A percentile compares a stretch with the other conserved stretches of the same genome.
These are phyloP conservation scores for Teleogryllus occipitalis DNA, from an alignment of 1,140 invertebrate species.

Conservation along the genomic window DNA sequence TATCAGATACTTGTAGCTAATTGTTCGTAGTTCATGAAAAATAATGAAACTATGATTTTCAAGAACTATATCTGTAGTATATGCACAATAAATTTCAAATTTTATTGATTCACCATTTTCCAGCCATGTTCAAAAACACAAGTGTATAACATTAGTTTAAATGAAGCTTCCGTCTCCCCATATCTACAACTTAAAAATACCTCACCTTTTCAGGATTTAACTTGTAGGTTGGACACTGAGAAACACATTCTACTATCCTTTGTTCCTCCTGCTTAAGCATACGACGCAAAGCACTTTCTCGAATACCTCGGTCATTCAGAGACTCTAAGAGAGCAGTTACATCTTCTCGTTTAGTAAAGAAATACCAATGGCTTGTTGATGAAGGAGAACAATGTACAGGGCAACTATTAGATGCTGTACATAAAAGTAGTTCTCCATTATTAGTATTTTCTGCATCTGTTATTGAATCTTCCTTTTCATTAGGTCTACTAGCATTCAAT, in stretches of 20 bases:
- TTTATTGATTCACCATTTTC: too few species aligned
- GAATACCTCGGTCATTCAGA: slow-evolving; percentile 68
- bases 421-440: neutral
- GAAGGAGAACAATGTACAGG: slow-evolving; percentile 55
- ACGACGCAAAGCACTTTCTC: slow-evolving; percentile 68
- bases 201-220: neutral
- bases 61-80: too few species aligned
- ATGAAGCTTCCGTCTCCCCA: too few species aligned
- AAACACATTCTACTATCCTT: neutral
- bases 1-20: too few species aligned
- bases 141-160: too few species aligned
- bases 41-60: too few species aligned
- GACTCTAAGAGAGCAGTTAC: slow-evolving; percentile 60
- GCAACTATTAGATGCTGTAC: slow-evolving; percentile 43
- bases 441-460: neutral
- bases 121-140: too few species aligned
- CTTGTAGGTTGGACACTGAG: neutral
- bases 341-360: slow-evolving; percentile 61
- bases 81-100: too few species aligned
- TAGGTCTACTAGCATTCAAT: neutral
- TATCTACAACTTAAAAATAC: too few species aligned
- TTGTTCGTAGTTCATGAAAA: too few species aligned
- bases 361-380: slow-evolving; percentile 57
- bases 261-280: slow-evolving; percentile 51
- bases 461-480: neutral